Evolutionary conservation across 2,888 invertebrate species (phyloP).

Genomic region (Nemoura dubitans): DNA sequence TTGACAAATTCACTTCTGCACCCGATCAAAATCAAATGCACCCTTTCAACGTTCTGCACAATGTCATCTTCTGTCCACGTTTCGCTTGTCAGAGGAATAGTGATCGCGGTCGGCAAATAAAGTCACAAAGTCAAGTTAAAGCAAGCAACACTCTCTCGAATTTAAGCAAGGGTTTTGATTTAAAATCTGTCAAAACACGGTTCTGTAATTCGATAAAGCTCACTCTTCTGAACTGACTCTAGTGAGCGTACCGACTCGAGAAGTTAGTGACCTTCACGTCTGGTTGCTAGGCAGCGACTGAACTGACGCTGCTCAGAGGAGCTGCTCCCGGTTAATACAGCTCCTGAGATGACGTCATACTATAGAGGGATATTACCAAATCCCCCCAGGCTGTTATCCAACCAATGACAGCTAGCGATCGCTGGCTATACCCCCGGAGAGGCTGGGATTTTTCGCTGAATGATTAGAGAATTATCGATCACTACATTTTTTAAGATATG

Average conservation of each 20-base stretch:
- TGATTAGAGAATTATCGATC: background rate
- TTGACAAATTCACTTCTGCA: conserved; percentile 16
- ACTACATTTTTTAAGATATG: background rate
- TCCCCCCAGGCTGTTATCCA: background rate
- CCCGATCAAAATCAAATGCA: background rate
- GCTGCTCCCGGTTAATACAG: background rate
- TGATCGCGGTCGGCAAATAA: too few species aligned
- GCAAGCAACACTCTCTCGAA: too few species aligned
- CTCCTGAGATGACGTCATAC: background rate
- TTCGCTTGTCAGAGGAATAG: background rate
- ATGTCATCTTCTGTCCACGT: background rate
- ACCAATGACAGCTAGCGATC: background rate
- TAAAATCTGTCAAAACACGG: too few species aligned
- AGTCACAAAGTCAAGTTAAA: too few species aligned
- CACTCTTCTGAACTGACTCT: too few species aligned
- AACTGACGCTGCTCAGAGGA: background rate
- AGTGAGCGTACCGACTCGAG: too few species aligned
- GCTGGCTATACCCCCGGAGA: background rate
- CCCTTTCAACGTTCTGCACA: background rate
- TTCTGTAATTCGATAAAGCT: too few species aligned
- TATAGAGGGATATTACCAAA: background rate
- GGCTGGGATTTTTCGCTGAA: background rate
- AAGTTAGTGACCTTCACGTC: too few species aligned
- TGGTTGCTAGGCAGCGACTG: background rate
- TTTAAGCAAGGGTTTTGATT: too few species aligned